Conservation (phyloP, 2,888 invertebrate genomes). For the Alitta virens region DNA sequence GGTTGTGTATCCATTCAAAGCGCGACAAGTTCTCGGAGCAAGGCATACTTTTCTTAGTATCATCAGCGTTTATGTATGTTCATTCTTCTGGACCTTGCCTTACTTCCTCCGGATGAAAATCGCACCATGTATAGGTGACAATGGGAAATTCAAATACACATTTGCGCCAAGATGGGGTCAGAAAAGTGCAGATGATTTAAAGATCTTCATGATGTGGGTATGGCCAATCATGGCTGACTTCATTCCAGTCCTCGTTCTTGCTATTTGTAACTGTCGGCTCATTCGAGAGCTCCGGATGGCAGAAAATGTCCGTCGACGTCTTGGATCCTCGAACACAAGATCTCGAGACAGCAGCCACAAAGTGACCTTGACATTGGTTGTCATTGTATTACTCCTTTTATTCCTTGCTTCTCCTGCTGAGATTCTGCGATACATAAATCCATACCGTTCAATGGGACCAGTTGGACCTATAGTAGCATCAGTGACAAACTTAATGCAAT, state of each 20-base stretch:
- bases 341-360: slow-evolving; percentile 38
- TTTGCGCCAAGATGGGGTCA: not conserved
- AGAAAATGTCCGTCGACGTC: slow-evolving; percentile 35
- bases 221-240: slow-evolving; percentile 49
- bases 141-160: not conserved
- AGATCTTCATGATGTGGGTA: slow-evolving; percentile 25
- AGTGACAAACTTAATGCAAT: slow-evolving; percentile 22
- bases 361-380: slow-evolving; percentile 45
- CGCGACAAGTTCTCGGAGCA: slow-evolving; percentile 61
- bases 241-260: slow-evolving; percentile 41
- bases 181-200: not conserved
- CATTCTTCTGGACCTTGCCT: slow-evolving; percentile 69
- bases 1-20: slow-evolving; percentile 70
- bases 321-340: slow-evolving; percentile 30
- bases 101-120: slow-evolving; percentile 24
- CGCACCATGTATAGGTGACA: not conserved
- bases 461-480: slow-evolving; percentile 16
- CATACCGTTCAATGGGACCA: slow-evolving; percentile 20
- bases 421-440: slow-evolving; percentile 29
- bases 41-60: slow-evolving; percentile 64
- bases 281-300: slow-evolving; percentile 45
- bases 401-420: slow-evolving; percentile 49
- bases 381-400: slow-evolving; percentile 48
- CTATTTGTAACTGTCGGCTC: slow-evolving; percentile 46
- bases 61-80: slow-evolving; percentile 66